Evolutionary conservation across 2,888 invertebrate species (phyloP), one percentile per base, ranked within the genome.

Genomic region (Ceraclea dissimilis): DNA sequence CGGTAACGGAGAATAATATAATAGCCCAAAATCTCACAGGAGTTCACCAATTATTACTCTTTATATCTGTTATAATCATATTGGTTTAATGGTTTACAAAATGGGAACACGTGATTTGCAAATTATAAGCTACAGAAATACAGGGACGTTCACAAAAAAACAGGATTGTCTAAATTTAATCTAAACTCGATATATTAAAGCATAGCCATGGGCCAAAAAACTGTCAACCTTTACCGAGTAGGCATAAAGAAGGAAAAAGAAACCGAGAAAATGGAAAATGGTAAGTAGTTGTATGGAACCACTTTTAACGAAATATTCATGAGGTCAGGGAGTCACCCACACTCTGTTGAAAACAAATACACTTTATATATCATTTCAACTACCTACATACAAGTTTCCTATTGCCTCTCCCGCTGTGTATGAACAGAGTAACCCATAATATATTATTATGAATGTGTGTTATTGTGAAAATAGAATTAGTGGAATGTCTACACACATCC

Each of bases 281-380:
- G 17, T n/a, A n/a, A n/a, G n/a, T 34, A 55, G 47, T 48, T 53
- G 52, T 54, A 54, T 44, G 39, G 16, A 39, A 60, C 52, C 58
- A 48, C 58, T 52, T 52, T 60, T 58, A 60, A 60, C 60, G 56
- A 58, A 58, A 60, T 60, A 60, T 60, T 60, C 60, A 60, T 60
- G 60, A 60, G 60, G 53, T 51, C 44, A 16, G 58, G 58, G 56
- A 56, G 49, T 31, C 52, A 19, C 46, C 20, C 46, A 39, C 13
- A 39, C 39, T 39, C 13, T 13, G 13, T 51, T 54, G 57, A 50
- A 54, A 54, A 59, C 51, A 57, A 57, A 60, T 53, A 55, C 54
- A 52, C 51, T 60, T 60, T 57, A 50, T 59, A 39, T 39, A 39
- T 60, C 57, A 60, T 57, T 59, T 57, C 54, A 51, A 57, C 57